phyloP scores from a whole-genome alignment of 2,113 vertebrate genomes.

The Eptesicus fuscus region DNA sequence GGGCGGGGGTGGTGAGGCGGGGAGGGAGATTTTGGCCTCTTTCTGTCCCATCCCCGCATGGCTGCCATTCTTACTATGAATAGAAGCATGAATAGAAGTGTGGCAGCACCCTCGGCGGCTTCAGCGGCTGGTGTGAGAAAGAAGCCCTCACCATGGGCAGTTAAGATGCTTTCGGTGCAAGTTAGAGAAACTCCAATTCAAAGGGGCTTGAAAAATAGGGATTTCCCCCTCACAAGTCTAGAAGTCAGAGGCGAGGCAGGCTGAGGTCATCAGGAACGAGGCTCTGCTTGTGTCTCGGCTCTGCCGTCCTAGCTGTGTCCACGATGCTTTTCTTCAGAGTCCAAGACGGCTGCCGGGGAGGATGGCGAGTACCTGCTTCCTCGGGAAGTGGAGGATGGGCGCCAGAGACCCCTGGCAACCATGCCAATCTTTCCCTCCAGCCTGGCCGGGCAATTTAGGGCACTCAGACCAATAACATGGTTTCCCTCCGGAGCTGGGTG shows the following conservation, averaged over 20 bases:
- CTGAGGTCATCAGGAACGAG: background rate
- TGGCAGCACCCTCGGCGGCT: no score
- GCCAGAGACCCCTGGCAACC: background rate
- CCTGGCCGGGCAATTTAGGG: background rate
- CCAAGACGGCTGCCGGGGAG: background rate
- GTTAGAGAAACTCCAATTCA: background rate
- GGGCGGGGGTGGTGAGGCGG: no score
- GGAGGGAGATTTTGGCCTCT: no score
- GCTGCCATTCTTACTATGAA: background rate
- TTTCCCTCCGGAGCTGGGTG: background rate
- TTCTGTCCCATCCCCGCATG: background rate
- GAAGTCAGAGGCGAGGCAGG: background rate
- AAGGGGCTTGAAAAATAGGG: background rate
- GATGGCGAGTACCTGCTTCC: background rate
- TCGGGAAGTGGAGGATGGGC: background rate
- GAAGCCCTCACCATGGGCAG: accelerated
- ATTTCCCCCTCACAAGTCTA: background rate
- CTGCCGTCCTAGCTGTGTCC: background rate
- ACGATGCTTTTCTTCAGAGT: background rate
- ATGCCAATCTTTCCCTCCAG: background rate
- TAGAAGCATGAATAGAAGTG: background rate
- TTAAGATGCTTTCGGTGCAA: background rate
- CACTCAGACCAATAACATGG: no score
- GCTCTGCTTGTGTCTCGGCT: background rate
- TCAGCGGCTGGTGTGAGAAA: no score